A percentile compares a stretch with the other conserved stretches of the same genome.
phyloP scores from a whole-genome alignment of 2,113 vertebrate genomes.

The Dicentrarchus labrax region DNA sequence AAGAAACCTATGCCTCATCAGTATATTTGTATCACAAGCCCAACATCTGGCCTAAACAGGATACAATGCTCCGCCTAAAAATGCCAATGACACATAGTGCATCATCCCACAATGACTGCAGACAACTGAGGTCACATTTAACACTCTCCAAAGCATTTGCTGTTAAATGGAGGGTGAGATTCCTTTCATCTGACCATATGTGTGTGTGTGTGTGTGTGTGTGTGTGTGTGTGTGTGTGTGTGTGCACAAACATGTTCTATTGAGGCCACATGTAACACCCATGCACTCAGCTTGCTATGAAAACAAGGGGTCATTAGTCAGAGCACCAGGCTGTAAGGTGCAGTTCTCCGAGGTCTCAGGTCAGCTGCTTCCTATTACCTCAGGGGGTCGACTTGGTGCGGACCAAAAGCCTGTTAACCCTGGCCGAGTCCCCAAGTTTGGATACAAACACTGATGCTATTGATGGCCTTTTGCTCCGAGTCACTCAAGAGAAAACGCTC shows the following conservation, averaged over 20 bases:
- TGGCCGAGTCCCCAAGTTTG: conserved; percentile 63
- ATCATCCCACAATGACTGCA: conserved; percentile 22
- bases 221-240: conserved; percentile 14
- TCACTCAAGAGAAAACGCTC: conserved; percentile 33
- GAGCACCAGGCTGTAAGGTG: conserved; percentile 68
- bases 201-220: conserved; percentile 41
- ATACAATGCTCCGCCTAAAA: conserved; percentile 13
- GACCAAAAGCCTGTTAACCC: conserved; percentile 82
- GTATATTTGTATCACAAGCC: conserved; percentile 3
- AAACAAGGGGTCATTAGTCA: conserved; percentile 79
- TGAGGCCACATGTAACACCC: conserved; percentile 80
- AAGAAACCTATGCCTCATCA: background rate
- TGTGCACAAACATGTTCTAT: conserved; percentile 60
- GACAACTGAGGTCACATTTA: conserved; percentile 20
- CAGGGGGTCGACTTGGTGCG: conserved; percentile 56
- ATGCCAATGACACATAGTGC: background rate
- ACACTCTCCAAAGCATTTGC: conserved; percentile 42
- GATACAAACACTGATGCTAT: conserved; percentile 65
- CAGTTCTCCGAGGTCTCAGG: conserved; percentile 71
- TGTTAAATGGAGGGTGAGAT: conserved; percentile 69
- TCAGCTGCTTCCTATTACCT: conserved; percentile 83
- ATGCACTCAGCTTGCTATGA: conserved; percentile 72
- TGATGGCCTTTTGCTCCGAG: conserved; percentile 59
- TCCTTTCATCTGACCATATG: conserved; percentile 75
- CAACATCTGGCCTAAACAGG: background rate